Percentiles rank a stretch among this genome's conserved stretches.
These are phyloP conservation scores for Aplodontia rufa DNA, from an alignment of 2,113 vertebrate genomes.

Conservation along the genomic window DNA sequence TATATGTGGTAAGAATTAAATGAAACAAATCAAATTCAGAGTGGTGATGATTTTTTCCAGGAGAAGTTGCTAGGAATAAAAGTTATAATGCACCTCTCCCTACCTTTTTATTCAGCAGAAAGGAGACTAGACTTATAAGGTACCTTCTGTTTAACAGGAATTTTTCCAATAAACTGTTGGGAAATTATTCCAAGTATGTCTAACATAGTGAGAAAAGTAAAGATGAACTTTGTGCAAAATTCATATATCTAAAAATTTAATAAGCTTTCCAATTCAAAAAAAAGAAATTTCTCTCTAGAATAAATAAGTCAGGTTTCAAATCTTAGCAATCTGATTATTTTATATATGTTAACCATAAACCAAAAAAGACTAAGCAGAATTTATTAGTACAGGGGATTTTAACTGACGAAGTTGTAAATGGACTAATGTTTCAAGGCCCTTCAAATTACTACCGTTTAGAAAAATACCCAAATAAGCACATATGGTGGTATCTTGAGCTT, in stretches of 20 bases:
- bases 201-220: slow-evolving; percentile 32
- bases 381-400: slow-evolving; percentile 2
- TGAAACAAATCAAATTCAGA: slow-evolving; percentile 68
- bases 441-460: neutral
- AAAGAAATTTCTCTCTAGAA: slow-evolving; percentile 27
- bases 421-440: slow-evolving; percentile 13
- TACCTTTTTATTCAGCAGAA: neutral
- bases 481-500: neutral
- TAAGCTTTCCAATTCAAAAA: slow-evolving; percentile 29
- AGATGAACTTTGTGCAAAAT: neutral
- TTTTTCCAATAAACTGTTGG: neutral
- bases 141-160: neutral
- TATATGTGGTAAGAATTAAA: slow-evolving; percentile 60
- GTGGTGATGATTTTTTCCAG: slow-evolving; percentile 54
- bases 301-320: slow-evolving; percentile 34
- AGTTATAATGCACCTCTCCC: neutral
- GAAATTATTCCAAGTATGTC: slow-evolving; percentile 43
- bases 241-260: slow-evolving; percentile 19
- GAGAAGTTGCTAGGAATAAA: slow-evolving; percentile 50
- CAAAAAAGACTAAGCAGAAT: slow-evolving; percentile 9
- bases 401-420: slow-evolving; percentile 3
- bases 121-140: neutral
- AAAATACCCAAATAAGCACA: neutral
- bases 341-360: slow-evolving; percentile 27
- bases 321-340: slow-evolving; percentile 62